Conservation (phyloP, 64 coral and sea anemone genomes). For the Astreopora myriophthalma region DNA sequence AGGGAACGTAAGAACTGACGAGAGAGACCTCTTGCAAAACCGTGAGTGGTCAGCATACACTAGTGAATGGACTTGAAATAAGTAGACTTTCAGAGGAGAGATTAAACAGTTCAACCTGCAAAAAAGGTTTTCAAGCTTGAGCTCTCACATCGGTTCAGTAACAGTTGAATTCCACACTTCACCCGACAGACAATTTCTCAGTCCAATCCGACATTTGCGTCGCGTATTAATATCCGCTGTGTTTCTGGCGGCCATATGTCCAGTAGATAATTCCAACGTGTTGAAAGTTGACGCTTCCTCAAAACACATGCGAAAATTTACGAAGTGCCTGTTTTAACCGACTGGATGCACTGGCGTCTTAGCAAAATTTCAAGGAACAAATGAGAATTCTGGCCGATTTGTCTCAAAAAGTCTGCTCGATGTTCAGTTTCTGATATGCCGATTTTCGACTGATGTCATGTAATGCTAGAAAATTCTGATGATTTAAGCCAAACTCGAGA, state of each 20-base stretch:
- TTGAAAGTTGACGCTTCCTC: not conserved
- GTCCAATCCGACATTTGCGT: not conserved
- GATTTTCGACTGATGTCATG: too few species aligned
- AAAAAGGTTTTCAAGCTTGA: too few species aligned
- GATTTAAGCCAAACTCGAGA: not conserved
- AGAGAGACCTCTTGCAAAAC: too few species aligned
- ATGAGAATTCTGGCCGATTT: not conserved
- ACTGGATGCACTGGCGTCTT: too few species aligned
- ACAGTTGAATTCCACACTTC: too few species aligned
- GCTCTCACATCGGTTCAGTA: too few species aligned
- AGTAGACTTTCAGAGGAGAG: too few species aligned
- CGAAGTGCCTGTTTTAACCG: not conserved
- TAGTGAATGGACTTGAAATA: too few species aligned
- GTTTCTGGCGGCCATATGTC: not conserved
- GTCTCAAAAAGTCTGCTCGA: not conserved
- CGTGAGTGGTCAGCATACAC: too few species aligned
- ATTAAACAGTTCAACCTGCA: too few species aligned
- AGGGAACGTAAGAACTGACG: too few species aligned
- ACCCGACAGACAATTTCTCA: not conserved
- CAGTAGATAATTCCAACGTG: not conserved
- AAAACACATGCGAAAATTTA: slow-evolving; percentile 17
- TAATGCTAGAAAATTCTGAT: not conserved
- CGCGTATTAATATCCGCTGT: not conserved
- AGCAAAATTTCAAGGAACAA: not conserved
- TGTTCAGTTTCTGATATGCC: too few species aligned